Evolutionary conservation across 1,140 invertebrate species (phyloP).

Genomic region (Akabosia matsudoensis): DNA sequence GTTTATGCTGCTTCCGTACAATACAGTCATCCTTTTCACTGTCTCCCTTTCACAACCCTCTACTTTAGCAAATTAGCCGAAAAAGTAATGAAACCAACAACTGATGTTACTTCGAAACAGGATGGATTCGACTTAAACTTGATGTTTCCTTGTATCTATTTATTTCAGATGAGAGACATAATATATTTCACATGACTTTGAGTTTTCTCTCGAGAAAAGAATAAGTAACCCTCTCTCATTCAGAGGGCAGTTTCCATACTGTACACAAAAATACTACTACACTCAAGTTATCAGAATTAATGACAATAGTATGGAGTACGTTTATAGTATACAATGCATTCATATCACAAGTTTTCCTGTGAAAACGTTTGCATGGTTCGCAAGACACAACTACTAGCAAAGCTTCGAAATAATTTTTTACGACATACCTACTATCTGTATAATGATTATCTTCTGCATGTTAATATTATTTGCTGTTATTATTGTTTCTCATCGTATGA

Average conservation of each 20-base stretch:
- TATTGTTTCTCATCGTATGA: too few relatives aligned
- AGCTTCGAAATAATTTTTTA: too few relatives aligned
- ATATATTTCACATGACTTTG: neutral
- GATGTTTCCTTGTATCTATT: neutral
- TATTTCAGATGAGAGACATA: neutral
- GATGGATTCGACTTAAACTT: neutral
- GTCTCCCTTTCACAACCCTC: neutral
- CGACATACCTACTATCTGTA: too few relatives aligned
- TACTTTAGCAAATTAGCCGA: slow-evolving; percentile 17
- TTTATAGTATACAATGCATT: too few relatives aligned
- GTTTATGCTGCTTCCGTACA: neutral
- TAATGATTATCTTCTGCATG: too few relatives aligned
- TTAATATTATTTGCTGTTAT: too few relatives aligned
- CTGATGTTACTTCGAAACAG: neutral
- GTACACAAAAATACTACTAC: neutral
- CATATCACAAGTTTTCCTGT: too few relatives aligned
- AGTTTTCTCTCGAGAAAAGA: neutral
- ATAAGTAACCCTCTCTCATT: neutral
- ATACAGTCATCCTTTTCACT: neutral
- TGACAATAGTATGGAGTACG: too few relatives aligned
- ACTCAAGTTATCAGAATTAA: neutral
- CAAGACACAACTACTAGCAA: too few relatives aligned
- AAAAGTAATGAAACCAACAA: neutral
- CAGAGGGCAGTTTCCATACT: neutral
- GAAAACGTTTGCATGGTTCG: too few relatives aligned